Evolutionary conservation across 2,888 invertebrate species (phyloP), one percentile per base, ranked within the genome.

Genomic region (Platycheirus albimanus): DNA sequence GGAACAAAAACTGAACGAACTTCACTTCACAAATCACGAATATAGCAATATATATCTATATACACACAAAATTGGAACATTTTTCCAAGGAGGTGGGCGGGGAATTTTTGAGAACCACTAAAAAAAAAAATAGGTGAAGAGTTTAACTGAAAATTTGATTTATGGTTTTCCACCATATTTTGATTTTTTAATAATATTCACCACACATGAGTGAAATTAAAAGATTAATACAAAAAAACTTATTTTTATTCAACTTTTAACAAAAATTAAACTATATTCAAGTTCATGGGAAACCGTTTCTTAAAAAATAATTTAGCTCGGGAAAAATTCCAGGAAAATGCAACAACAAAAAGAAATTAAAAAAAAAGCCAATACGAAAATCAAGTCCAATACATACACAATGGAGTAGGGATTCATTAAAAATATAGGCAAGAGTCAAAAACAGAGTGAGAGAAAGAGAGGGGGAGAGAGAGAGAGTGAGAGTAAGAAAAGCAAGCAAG

Each of bases 1-100:
- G 79, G 67, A 74, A 74, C 49, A 38, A 74, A 74, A 74, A 74
- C 79, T 74, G 52, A 79, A 79, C 63, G 47, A 79, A 63, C 49
- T 79, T 69, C 47, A 74, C 66, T 61, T 61, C 45, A 61, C 61
- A 61, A 30, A 45, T 41, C 10, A 70, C 24, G 52, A 19, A 28
- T 63, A 77, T 63, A 70, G 38, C 24, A 78, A 38, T 56, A 38
- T 43, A 58, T 15, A 71, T 24, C 38, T 52, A 77, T 41, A 49
- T 56, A 77, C 33, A 43, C 41, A 45, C 10, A 30, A 49, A 69
- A 79, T 41, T 20, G 67, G 61, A 43, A 61, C 52, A 56, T 51
- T 41, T 56, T 45, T 61, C 11, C 41, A 36, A 61, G 74, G 79
- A 69, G 79, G 67, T 67, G 72, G 74, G 67, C 52, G 66, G 41